A percentile compares a stretch with the other conserved stretches of the same genome.
Evolutionary conservation across 2,888 invertebrate species (phyloP).

Genomic region (Euproctis similis): DNA sequence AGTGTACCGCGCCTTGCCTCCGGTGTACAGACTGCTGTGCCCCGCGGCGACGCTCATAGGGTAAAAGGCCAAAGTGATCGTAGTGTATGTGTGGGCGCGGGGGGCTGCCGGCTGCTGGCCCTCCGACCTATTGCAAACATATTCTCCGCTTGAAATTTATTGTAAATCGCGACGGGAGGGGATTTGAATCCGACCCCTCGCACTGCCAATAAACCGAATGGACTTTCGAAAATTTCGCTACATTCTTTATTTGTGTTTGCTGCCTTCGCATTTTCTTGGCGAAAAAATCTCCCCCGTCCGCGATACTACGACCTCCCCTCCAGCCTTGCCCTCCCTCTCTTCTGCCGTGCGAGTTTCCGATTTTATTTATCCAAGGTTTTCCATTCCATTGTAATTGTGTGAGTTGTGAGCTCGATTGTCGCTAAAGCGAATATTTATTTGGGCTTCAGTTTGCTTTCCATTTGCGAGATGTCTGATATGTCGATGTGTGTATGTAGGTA

Average conservation of each 20-base stretch:
- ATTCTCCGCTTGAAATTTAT: conserved; percentile 71
- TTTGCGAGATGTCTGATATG: conserved; percentile 33
- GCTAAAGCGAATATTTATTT: conserved; percentile 74
- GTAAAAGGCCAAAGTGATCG: conserved; percentile 47
- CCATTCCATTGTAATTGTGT: conserved; percentile 70
- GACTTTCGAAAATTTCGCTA: conserved; percentile 67
- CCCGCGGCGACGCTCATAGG: conserved; percentile 17
- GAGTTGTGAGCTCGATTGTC: conserved; percentile 68
- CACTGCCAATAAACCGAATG: conserved; percentile 69
- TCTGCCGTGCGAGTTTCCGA: conserved; percentile 58
- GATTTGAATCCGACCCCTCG: conserved; percentile 53
- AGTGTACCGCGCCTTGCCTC: no score
- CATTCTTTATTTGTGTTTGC: no score
- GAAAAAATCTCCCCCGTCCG: conserved; percentile 34
- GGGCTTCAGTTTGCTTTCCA: conserved; percentile 63
- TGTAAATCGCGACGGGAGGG: conserved; percentile 66
- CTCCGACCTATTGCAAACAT: conserved; percentile 68
- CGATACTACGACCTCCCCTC: conserved; percentile 13
- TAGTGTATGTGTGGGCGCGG: conserved; percentile 26
- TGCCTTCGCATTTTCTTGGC: conserved; percentile 55
- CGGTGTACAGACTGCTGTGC: no score
- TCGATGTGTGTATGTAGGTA: no score
- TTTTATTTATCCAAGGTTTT: conserved; percentile 74
- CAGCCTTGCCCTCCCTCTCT: conserved; percentile 11
- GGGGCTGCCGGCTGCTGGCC: conserved; percentile 22